These are phyloP conservation scores for Hydrochoerus hydrochaeris DNA, from an alignment of 2,113 vertebrate species.

Conservation along the genomic window DNA sequence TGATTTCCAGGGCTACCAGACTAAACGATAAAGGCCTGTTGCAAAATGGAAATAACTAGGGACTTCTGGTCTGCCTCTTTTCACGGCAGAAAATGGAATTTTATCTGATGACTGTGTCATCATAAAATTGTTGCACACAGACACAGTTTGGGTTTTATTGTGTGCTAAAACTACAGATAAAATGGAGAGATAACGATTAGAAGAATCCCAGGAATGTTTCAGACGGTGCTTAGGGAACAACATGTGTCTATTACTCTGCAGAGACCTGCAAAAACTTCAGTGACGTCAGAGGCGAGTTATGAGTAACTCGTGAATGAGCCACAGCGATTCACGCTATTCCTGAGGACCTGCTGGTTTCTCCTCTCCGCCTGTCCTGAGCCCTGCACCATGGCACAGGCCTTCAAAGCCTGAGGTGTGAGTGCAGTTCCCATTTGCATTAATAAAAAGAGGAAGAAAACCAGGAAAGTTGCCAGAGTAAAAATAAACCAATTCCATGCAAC, in stretches of 20 bases:
- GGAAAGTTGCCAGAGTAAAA: not conserved
- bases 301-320: not conserved
- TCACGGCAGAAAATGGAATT: constrained; percentile 8
- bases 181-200: not conserved
- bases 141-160: not conserved
- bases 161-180: constrained; percentile 29
- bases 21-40: not conserved
- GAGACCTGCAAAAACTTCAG: not conserved
- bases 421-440: constrained; percentile 39
- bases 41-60: not conserved
- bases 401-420: not conserved
- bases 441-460: constrained; percentile 1
- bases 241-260: not conserved
- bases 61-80: not conserved
- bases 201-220: constrained; percentile 14
- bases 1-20: not conserved
- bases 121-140: not conserved
- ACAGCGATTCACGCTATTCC: not conserved
- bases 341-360: not conserved
- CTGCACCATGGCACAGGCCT: not conserved
- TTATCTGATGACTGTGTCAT: not conserved
- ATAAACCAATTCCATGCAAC: not conserved
- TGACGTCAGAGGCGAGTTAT: not conserved
- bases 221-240: not conserved
- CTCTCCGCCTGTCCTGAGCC: not conserved